phyloP scores from a whole-genome alignment of 2,797 vertebrate genomes.

The Cynodonichthys magdalenae region DNA sequence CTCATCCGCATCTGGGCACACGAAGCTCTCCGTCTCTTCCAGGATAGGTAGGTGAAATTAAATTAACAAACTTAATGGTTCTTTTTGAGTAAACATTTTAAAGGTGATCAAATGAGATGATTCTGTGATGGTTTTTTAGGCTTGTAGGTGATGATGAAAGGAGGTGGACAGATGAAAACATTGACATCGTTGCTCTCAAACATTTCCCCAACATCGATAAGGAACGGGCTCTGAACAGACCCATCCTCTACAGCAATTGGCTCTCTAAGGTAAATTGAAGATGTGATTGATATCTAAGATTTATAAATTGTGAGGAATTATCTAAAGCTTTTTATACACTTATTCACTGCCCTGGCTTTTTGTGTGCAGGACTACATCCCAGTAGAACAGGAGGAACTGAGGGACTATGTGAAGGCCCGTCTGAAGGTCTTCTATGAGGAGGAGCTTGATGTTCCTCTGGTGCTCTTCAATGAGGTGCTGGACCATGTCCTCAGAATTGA shows the following conservation, averaged over 20 bases:
- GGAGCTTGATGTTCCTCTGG: constrained; percentile 96
- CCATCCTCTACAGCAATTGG: constrained; percentile 99
- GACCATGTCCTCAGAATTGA: constrained; percentile 98
- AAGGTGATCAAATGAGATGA: background rate
- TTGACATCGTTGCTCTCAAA: constrained; percentile 93
- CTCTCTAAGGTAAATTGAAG: constrained; percentile 89
- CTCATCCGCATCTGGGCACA: constrained; percentile 99
- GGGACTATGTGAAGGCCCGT: constrained; percentile 97
- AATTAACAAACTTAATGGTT: background rate
- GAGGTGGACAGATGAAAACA: constrained; percentile 98
- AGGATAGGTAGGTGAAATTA: constrained; percentile 87
- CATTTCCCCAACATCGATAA: constrained; percentile 98
- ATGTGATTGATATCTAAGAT: background rate
- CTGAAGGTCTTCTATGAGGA: constrained; percentile 99
- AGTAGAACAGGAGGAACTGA: constrained; percentile 96
- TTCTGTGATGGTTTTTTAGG: constrained; percentile 64
- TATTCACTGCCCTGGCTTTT: constrained; percentile 1
- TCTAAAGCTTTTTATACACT: background rate
- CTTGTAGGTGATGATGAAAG: constrained; percentile 97
- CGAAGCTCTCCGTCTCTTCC: constrained; percentile 97
- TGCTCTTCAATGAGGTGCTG: constrained; percentile 97
- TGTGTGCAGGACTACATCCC: constrained; percentile 93
- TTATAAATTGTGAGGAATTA: background rate
- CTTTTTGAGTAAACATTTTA: background rate
- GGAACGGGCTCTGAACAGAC: constrained; percentile 92